These are phyloP conservation scores for Neuroterus valhalla DNA, from an alignment of 1,140 invertebrate species.

Conservation along the genomic window DNA sequence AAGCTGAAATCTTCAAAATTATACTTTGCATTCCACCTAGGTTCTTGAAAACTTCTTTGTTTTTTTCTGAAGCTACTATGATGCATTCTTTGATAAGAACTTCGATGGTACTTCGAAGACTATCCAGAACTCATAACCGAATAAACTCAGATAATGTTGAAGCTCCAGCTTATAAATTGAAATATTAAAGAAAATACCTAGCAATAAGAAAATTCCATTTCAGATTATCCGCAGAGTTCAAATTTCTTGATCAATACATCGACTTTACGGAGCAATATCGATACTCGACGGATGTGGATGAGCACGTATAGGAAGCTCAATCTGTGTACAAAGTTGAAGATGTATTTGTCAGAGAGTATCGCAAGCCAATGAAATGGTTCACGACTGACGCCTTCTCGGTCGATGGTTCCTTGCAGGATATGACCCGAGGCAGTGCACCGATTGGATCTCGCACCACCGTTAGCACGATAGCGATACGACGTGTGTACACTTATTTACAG, in stretches of 20 bases:
- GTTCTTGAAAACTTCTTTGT: too few relatives aligned
- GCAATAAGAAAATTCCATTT: constrained; percentile 17
- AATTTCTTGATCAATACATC: constrained; percentile 21
- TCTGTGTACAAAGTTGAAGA: constrained; percentile 9
- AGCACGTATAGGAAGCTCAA: neutral
- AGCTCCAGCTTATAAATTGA: constrained; percentile 27
- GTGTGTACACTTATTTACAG: constrained; percentile 22
- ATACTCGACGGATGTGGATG: neutral
- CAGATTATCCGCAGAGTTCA: neutral
- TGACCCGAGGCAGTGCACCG: constrained; percentile 49
- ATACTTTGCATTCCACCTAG: too few relatives aligned
- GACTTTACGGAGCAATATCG: constrained; percentile 28
- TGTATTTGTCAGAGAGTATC: constrained; percentile 33
- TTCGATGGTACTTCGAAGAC: neutral
- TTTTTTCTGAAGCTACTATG: too few relatives aligned
- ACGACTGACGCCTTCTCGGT: constrained; percentile 53
- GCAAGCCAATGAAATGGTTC: constrained; percentile 52
- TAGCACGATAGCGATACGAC: constrained; percentile 48
- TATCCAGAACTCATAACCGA: constrained; percentile 1
- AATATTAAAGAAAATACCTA: constrained; percentile 26
- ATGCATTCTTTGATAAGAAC: neutral
- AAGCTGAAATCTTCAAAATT: too few relatives aligned
- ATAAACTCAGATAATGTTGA: constrained; percentile 19
- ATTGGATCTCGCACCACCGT: constrained; percentile 49
- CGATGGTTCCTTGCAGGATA: constrained; percentile 44